Percentiles rank a stretch among this genome's conserved stretches.
These are phyloP conservation scores for Drosophila repleta DNA, from an alignment of 1,140 invertebrate species.

Conservation along the genomic window DNA sequence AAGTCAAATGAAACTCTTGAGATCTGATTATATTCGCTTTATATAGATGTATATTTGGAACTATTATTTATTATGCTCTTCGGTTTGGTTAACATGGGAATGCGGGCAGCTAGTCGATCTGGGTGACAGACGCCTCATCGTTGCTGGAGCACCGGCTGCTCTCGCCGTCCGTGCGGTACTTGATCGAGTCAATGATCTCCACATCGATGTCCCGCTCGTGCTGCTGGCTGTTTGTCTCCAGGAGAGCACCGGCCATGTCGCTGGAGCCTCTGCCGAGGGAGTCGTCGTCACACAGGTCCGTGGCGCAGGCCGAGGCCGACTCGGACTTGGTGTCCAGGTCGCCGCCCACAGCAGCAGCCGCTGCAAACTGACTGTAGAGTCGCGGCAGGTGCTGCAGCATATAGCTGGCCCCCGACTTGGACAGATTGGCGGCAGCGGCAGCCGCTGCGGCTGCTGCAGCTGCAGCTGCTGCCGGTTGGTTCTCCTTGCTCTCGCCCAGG, in stretches of 20 bases:
- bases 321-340: constrained; percentile 78
- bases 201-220: constrained; percentile 78
- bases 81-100: background rate
- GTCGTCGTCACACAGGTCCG: constrained; percentile 73
- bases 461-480: constrained; percentile 63
- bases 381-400: constrained; percentile 85
- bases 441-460: constrained; percentile 61
- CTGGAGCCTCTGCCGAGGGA: constrained; percentile 65
- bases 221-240: constrained; percentile 48
- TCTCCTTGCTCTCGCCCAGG: constrained; percentile 79
- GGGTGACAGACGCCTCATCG: constrained; percentile 78
- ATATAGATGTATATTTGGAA: background rate
- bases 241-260: constrained; percentile 40
- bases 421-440: constrained; percentile 62
- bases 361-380: constrained; percentile 85
- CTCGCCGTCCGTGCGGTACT: constrained; percentile 76
- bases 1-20: too few relatives aligned
- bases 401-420: constrained; percentile 85
- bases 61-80: background rate
- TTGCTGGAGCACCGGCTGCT: constrained; percentile 80
- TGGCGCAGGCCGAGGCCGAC: constrained; percentile 54
- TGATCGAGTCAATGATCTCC: constrained; percentile 82
- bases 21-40: background rate
- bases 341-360: constrained; percentile 9
- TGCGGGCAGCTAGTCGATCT: constrained; percentile 62